A percentile compares a stretch with the other conserved stretches of the same genome.
Conservation (phyloP, 2,888 invertebrate genomes). For the Scelioninae gen. 1 region DNA sequence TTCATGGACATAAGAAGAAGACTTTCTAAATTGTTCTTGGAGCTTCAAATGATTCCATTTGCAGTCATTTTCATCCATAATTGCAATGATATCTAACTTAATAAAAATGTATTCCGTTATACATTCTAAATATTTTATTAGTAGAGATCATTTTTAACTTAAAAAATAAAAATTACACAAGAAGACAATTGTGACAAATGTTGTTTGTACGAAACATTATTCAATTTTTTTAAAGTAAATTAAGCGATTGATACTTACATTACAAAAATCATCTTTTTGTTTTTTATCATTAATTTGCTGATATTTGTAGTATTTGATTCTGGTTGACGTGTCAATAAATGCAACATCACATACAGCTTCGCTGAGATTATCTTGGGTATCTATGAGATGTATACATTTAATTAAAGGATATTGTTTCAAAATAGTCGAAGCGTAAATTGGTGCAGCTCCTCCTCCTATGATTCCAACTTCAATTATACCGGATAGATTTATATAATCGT, state of each 20-base stretch:
- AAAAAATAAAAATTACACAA: background rate
- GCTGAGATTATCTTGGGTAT: constrained; percentile 72
- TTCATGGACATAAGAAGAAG: constrained; percentile 74
- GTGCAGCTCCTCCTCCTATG: constrained; percentile 77
- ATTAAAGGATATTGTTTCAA: constrained; percentile 79
- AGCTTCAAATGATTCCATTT: constrained; percentile 66
- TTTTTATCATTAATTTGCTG: constrained; percentile 71
- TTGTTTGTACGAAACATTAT: too few relatives aligned
- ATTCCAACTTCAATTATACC: constrained; percentile 75
- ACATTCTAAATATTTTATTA: constrained; percentile 6
- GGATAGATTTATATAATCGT: background rate
- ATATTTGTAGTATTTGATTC: constrained; percentile 75
- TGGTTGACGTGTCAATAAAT: constrained; percentile 77
- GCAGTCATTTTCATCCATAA: constrained; percentile 79
- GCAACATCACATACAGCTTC: constrained; percentile 72
- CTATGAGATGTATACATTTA: constrained; percentile 76
- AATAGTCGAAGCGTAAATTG: constrained; percentile 76
- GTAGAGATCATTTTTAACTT: background rate
- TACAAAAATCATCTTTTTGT: constrained; percentile 67
- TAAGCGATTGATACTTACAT: too few relatives aligned
- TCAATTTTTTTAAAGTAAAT: too few relatives aligned
- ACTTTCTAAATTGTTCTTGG: constrained; percentile 72
- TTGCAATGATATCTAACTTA: constrained; percentile 79
- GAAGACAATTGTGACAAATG: background rate
- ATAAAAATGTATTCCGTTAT: background rate